Base-by-base conservation (phyloP, 2,888 invertebrate species). In the Ypsolopha sequella region DNA sequence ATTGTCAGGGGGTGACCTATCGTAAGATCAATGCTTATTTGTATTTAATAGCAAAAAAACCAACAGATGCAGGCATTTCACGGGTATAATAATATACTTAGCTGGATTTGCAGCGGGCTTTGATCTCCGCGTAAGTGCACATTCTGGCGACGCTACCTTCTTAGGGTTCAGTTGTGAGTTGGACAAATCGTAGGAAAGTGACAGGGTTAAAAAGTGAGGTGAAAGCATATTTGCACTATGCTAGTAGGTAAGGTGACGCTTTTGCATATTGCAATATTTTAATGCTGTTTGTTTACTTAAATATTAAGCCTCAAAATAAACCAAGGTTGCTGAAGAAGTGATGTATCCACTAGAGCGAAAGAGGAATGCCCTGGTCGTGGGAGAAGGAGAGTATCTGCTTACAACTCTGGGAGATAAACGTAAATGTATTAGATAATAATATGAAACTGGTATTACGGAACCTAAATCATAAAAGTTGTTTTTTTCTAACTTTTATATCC, bases 61-160 rank as follows among this genome's bases (percentile, higher is more conserved):
- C 80, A 82, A 79, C 85, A 86, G 85, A 84, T 86, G 85, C 70
- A 84, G 70, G 66, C 79, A 81, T 85, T 86, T 85, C 81, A 86
- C 81, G 82, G 84, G 76, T 81, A 79, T 81, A 79, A 80, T 85
- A 84, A 84, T 76, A 77, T 80, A 74, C 81, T 85, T 84, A 84
- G 76, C 63, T 63, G 79, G 80, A 80, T 80, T 82, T 82, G 70
- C 73, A 71, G 75, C 65, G 65, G 65, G 65, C 82, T 84, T 85
- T 85, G 84, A 86, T 81, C 77, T 79, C 66, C 61, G 65, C 61
- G 51, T 53, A 51, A 53, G 53, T 53, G 53, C 48, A 45, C 33
- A 9, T 45, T 13, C 8, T 35, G 39, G 39, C 6, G 39, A 24
- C n/a, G n/a, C 39, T 9, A 38, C 39, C 9, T n/a, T 38, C n/a